These are phyloP conservation scores for Rhinogobio ventralis DNA, from an alignment of 2,797 vertebrate species.

Conservation along the genomic window DNA sequence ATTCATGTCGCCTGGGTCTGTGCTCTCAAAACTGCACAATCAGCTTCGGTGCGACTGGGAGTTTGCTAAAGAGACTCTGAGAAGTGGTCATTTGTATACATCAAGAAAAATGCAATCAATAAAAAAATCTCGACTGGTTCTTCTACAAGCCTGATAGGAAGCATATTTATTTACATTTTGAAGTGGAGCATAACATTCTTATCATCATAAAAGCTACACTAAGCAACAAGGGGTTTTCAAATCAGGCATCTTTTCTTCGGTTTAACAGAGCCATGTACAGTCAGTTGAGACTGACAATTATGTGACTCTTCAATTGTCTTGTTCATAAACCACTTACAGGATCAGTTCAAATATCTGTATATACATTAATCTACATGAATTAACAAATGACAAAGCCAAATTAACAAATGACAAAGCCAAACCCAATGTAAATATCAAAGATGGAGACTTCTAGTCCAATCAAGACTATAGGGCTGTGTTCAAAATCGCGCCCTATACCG, in stretches of 20 bases:
- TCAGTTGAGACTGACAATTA: neutral
- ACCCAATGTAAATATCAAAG: neutral
- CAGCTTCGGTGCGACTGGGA: slow-evolving; percentile 23
- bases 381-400: neutral
- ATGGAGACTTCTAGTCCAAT: neutral
- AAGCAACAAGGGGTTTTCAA: neutral
- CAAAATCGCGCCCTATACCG: neutral
- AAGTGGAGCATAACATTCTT: neutral
- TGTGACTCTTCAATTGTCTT: neutral
- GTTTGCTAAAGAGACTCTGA: slow-evolving; percentile 34
- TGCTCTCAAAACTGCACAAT: slow-evolving; percentile 44
- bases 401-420: neutral
- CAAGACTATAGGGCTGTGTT: neutral
- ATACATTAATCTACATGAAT: too few species aligned
- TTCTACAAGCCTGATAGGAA: slow-evolving; percentile 6
- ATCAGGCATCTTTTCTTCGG: neutral
- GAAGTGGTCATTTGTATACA: slow-evolving; percentile 41
- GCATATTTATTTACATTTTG: slow-evolving; percentile 2
- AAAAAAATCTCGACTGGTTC: neutral
- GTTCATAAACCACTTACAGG: neutral
- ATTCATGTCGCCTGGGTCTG: slow-evolving; percentile 28
- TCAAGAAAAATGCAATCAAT: slow-evolving; percentile 28
- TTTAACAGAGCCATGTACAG: neutral
- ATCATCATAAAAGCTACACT: neutral
- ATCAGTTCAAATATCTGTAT: neutral